A percentile compares a stretch with the other conserved stretches of the same genome.
Conservation (phyloP, 2,113 vertebrate genomes). For the Phoxinus phoxinus region DNA sequence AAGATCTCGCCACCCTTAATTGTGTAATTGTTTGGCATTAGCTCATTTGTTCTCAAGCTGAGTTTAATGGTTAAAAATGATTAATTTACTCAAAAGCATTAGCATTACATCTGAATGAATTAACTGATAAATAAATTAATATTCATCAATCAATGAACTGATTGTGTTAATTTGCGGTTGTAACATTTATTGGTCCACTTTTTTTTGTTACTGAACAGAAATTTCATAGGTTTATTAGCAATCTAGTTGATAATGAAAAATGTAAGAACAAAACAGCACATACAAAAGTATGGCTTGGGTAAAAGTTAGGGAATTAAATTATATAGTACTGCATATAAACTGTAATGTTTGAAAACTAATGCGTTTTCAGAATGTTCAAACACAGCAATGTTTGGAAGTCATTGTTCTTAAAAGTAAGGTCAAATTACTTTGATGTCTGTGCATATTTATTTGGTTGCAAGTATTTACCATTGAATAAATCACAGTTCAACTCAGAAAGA, state of each 20-base stretch:
- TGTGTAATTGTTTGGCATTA: background rate
- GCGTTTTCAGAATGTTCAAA: too few relatives aligned
- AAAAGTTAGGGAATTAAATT: background rate
- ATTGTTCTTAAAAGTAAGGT: too few relatives aligned
- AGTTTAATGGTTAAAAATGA: background rate
- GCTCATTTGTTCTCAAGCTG: background rate
- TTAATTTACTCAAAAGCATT: background rate
- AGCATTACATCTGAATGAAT: background rate
- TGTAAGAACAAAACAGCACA: background rate
- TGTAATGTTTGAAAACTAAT: too few relatives aligned
- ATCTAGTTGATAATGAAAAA: background rate
- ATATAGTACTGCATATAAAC: background rate
- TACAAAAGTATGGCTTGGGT: background rate
- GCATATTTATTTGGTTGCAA: too few relatives aligned
- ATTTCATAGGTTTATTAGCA: background rate
- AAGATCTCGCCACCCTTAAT: background rate
- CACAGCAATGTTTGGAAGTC: too few relatives aligned
- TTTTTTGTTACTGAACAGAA: background rate
- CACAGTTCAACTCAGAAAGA: constrained; percentile 42
- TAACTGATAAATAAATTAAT: background rate
- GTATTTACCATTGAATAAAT: constrained; percentile 39
- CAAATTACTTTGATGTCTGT: too few relatives aligned
- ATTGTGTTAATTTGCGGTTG: background rate
- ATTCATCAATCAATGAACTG: background rate
- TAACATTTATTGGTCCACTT: background rate